phyloP scores from a whole-genome alignment of 2,888 invertebrate species.

The Perithous albicinctus region DNA sequence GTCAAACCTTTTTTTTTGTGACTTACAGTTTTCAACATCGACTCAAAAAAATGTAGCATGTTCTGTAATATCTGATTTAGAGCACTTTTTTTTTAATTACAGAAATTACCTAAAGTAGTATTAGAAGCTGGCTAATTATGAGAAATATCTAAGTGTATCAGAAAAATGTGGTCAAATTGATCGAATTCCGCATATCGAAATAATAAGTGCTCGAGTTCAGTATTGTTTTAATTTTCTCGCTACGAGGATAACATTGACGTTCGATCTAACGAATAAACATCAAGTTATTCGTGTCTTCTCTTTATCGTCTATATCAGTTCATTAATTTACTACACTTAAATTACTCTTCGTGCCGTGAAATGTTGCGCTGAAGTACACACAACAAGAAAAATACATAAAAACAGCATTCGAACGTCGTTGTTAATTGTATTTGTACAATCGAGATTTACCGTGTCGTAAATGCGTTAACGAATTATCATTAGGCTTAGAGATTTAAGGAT shows the following conservation, averaged over 20 bases:
- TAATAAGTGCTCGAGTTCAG: background rate
- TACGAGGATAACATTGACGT: background rate
- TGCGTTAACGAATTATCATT: slow-evolving; percentile 26
- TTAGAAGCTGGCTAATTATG: background rate
- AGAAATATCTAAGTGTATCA: too few species aligned
- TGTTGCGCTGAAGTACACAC: background rate
- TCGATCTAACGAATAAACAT: background rate
- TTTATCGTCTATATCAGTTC: background rate
- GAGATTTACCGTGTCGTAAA: background rate
- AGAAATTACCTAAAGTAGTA: too few species aligned
- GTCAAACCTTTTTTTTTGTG: too few species aligned
- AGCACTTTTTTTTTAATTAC: too few species aligned
- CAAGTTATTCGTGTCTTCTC: background rate
- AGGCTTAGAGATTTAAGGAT: background rate
- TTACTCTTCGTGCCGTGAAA: background rate
- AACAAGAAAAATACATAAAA: background rate
- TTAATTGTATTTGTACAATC: slow-evolving; percentile 24
- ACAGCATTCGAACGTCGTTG: slow-evolving; percentile 13
- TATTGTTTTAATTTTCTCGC: background rate
- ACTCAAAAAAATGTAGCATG: too few species aligned
- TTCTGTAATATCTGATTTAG: too few species aligned
- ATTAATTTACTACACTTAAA: background rate
- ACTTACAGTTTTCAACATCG: too few species aligned
- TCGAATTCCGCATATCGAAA: background rate
- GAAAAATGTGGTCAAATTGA: too few species aligned